Conservation (phyloP, 2,797 vertebrate species). For the Ctenopoma multispine region DNA sequence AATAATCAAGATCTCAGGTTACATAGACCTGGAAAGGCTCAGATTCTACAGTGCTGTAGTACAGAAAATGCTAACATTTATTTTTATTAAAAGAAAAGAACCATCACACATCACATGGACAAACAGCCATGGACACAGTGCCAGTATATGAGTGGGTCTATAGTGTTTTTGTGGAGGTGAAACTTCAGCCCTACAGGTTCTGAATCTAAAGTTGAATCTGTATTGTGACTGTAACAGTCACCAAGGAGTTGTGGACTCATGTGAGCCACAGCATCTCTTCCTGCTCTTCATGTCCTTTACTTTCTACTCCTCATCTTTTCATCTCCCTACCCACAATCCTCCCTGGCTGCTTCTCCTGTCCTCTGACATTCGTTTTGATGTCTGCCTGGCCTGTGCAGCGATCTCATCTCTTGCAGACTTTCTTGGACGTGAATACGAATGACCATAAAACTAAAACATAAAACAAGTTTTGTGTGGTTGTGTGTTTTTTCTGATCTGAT, state of each 20-base stretch:
- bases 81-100: no score
- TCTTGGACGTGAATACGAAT: background rate
- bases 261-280: slow-evolving; percentile 13
- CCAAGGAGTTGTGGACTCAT: background rate
- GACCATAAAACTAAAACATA: no score
- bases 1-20: background rate
- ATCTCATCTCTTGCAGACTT: slow-evolving; percentile 32
- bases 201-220: slow-evolving; percentile 10
- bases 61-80: no score
- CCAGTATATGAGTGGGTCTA: slow-evolving; percentile 4
- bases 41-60: no score
- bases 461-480: no score
- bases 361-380: slow-evolving; percentile 35
- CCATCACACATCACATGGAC: no score
- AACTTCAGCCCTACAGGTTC: background rate
- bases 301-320: slow-evolving; percentile 25
- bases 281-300: slow-evolving; percentile 24
- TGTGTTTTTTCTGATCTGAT: no score
- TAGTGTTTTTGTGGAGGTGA: background rate
- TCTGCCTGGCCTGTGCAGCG: background rate
- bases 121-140: background rate
- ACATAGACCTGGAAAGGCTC: no score
- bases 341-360: slow-evolving; percentile 4
- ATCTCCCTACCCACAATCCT: slow-evolving; percentile 32
- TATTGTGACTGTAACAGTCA: slow-evolving; percentile 10